Evolutionary conservation across 2,113 vertebrate species (phyloP).

Genomic region (Noturus placidus): DNA sequence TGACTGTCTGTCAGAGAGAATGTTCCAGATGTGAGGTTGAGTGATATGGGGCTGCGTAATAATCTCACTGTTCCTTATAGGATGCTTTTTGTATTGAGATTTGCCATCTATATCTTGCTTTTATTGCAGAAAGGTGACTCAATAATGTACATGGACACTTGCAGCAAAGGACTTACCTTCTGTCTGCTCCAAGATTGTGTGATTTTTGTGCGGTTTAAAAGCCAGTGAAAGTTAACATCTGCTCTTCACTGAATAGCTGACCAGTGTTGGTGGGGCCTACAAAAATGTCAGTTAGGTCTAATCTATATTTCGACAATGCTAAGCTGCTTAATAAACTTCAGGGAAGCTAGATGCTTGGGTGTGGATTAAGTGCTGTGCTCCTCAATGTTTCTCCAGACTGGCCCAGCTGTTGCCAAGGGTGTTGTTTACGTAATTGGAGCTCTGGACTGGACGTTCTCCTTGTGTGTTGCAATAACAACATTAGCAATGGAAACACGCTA

Average conservation of each 20-base stretch:
- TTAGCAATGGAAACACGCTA: slow-evolving; percentile 36
- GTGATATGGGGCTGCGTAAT: neutral
- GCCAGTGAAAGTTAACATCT: slow-evolving; percentile 27
- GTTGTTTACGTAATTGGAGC: slow-evolving; percentile 7
- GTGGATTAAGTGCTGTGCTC: slow-evolving; percentile 4
- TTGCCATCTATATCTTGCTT: slow-evolving; percentile 27
- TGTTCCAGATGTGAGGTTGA: slow-evolving; percentile 21
- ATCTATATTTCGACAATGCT: neutral
- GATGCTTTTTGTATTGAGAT: neutral
- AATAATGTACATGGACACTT: neutral
- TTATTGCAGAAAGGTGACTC: slow-evolving; percentile 21
- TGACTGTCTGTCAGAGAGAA: slow-evolving; percentile 38
- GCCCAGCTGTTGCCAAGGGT: slow-evolving; percentile 11
- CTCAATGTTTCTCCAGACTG: slow-evolving; percentile 12
- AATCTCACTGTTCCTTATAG: neutral
- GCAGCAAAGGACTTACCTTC: neutral
- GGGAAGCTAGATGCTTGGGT: neutral
- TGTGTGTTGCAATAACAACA: slow-evolving; percentile 21
- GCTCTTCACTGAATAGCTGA: slow-evolving; percentile 37
- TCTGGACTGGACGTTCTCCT: neutral
- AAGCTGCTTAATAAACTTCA: neutral
- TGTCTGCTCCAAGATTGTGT: slow-evolving; percentile 16
- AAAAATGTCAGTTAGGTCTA: slow-evolving; percentile 32
- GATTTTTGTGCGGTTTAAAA: slow-evolving; percentile 24
- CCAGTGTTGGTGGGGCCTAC: slow-evolving; percentile 26